Evolutionary conservation across 2,113 vertebrate species (phyloP), one percentile per base, ranked within the genome.

Genomic region (Siniperca knerii): DNA sequence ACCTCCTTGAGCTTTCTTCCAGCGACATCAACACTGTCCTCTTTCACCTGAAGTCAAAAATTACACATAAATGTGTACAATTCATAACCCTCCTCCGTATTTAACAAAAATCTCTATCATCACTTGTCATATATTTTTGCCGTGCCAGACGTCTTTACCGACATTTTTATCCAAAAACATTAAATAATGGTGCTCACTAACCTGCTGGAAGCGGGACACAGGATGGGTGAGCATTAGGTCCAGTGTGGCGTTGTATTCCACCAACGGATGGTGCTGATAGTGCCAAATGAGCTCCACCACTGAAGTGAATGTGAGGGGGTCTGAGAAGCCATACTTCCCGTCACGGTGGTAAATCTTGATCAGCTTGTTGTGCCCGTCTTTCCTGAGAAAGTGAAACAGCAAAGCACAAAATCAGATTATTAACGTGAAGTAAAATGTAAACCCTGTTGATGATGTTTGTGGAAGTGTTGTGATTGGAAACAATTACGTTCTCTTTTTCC

Each of bases 321-420:
- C 98, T 42, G 98, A 99, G 93, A 99, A 99, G 84, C 98, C 98
- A 0, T 98, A 99, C 87, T 97, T 97, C 35, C 97, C 97, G 70
- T 98, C 98, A 4, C 93, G 95, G 87, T 99, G 97, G 88, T 98
- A 98, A 90, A 99, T 99, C 95, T 98, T 98, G 85, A 99, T 99
- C 91, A 99, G 93, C 57, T 98, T 98, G 94, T 99, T 99, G 94
- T 97, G 97, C 73, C 97, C 97, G 60, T 98, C 98, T 93, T 99
- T 99, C 96, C 98, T 99, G 94, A 13, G 9, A 70, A 8, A 21
- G 58, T 8, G 10, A 74, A 65, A 13, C 2, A 12, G 4, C 40
- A 46, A 33, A 42, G 16, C 2, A 12, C 15, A 66, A 73, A 73
- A 46, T 89, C 0, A n/a, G 8, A 67, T 48, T 4, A 13, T 15